Evolutionary conservation across 2,113 vertebrate species (phyloP).

Genomic region (Chaetorhynchus papuensis): DNA sequence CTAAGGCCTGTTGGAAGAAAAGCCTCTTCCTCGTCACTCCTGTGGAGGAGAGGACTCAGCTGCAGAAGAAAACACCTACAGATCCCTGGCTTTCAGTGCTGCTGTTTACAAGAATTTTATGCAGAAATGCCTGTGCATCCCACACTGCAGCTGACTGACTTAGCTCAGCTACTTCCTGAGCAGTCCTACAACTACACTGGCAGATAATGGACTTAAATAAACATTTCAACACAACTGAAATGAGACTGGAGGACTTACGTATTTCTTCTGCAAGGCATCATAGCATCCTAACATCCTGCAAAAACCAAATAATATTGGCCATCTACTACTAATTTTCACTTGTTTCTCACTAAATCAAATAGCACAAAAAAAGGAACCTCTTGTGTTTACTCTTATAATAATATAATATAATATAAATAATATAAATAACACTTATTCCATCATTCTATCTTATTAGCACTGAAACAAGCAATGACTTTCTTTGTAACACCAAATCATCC

Average conservation of each 20-base stretch:
- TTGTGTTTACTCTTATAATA: background rate
- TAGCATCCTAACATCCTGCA: slow-evolving; percentile 94
- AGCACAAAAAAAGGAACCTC: background rate
- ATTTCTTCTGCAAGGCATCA: slow-evolving; percentile 93
- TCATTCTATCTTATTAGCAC: background rate
- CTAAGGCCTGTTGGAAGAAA: background rate
- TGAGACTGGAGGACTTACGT: slow-evolving; percentile 78
- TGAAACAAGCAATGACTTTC: background rate
- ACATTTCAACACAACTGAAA: background rate
- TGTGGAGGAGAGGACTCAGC: background rate
- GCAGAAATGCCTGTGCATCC: background rate
- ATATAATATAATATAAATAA: too few species aligned
- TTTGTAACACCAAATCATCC: background rate
- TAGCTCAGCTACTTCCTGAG: background rate
- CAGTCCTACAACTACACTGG: background rate
- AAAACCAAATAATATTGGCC: background rate
- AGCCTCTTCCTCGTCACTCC: background rate
- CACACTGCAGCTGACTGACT: background rate
- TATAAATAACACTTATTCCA: background rate
- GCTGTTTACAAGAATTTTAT: background rate
- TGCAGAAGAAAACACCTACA: background rate
- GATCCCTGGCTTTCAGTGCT: background rate
- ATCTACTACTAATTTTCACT: background rate
- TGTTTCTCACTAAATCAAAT: background rate
- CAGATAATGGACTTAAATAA: fast-evolving